A percentile compares a stretch with the other conserved stretches of the same genome.
Conservation (phyloP, 1,140 invertebrate species). For the Homalodisca vitripennis region DNA sequence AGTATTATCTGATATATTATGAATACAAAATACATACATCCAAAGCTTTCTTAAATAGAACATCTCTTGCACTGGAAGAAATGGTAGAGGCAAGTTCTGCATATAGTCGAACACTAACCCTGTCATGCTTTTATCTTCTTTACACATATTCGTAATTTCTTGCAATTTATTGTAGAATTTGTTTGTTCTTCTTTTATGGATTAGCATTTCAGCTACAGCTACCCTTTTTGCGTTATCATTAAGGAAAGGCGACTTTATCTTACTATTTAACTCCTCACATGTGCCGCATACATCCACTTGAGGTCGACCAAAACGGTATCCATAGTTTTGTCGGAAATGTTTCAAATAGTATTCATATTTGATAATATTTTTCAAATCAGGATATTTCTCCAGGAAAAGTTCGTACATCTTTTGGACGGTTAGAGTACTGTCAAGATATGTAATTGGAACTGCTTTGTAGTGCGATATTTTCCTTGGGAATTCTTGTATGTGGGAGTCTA, state of each 20-base stretch:
- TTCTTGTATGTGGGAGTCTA: slow-evolving; percentile 4
- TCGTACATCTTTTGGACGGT: slow-evolving; percentile 17
- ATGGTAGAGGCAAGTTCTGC: slow-evolving; percentile 37
- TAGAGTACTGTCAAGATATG: not conserved
- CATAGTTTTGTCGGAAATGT: slow-evolving; percentile 38
- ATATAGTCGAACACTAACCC: slow-evolving; percentile 39
- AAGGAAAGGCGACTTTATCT: slow-evolving; percentile 32
- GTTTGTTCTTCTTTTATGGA: slow-evolving; percentile 39
- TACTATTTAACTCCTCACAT: slow-evolving; percentile 30
- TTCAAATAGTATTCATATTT: slow-evolving; percentile 37
- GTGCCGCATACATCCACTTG: slow-evolving; percentile 36
- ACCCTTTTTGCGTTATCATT: slow-evolving; percentile 40
- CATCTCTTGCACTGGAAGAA: slow-evolving; percentile 31
- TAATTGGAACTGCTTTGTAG: slow-evolving; percentile 8
- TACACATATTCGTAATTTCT: slow-evolving; percentile 19
- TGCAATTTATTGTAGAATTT: slow-evolving; percentile 39
- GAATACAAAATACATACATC: slow-evolving; percentile 37
- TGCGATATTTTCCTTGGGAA: not conserved
- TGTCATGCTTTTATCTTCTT: slow-evolving; percentile 30
- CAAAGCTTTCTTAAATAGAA: slow-evolving; percentile 39
- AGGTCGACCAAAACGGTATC: slow-evolving; percentile 38
- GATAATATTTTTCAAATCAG: slow-evolving; percentile 41
- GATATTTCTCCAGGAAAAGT: slow-evolving; percentile 30
- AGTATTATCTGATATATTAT: slow-evolving; percentile 38
- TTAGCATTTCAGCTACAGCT: slow-evolving; percentile 41